Base-by-base conservation (phyloP, 2,888 invertebrate genomes). In the Drosophila anomelani region DNA sequence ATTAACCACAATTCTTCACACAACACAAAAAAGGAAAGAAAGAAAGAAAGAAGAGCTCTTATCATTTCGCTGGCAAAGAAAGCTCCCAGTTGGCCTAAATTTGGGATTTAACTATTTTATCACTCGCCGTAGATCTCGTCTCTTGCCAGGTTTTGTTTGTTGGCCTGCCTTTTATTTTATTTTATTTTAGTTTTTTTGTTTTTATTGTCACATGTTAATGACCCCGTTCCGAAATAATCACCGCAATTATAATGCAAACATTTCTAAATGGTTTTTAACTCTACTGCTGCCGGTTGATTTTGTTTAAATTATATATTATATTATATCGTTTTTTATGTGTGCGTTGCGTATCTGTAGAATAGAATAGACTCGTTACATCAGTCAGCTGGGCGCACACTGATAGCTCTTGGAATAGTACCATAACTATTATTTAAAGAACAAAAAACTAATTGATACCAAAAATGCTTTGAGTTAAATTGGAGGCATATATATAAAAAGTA, bases 191-290 rank as follows among this genome's bases (percentile, higher is more conserved):
- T 64, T 70, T 49, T 68, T 68, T 57, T 51, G 49, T 39, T 54
- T 32, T 66, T 69, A 41, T 63, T 79, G 85, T 77, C 77, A 78
- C 77, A 88, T 86, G 85, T 88, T 80, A 86, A 88, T 86, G 85
- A 88, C 85, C 85, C 77, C 80, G 60, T 59, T 77, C 46, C 38
- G 39, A 47, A 86, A 88, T 88, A 81, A 86, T 81, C 69, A 58
- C 83, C 57, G 76, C 71, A 83, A 84, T 84, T 88, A 84, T 88
- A 80, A 80, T 76, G 72, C 78, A 84, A 82, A 88, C 85, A 78
- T 71, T 80, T 85, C 61, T 70, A 77, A 85, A 79, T 81, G 81
- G 66, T 74, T 71, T 58, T 62, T 49, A 34, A 73, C 64, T 44
- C 64, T 60, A 20, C 59, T 60, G 51, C 51, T 23, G 51, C 34